Base-by-base conservation (phyloP, 2,888 invertebrate species). In the Hesperia comma region DNA sequence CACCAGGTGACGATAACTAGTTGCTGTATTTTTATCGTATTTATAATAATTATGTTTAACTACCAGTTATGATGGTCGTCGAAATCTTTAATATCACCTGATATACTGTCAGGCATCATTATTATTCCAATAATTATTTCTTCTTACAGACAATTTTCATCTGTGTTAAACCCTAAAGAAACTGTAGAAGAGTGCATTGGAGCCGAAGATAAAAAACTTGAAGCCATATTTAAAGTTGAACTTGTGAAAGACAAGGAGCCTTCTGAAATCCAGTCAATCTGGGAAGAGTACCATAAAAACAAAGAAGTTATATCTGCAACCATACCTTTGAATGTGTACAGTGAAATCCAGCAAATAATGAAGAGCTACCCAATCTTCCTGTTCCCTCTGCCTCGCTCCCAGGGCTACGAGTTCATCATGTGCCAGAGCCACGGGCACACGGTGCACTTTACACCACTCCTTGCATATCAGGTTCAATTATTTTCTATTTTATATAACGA, bases 331-430 rank as follows among this genome's bases (percentile, higher is more conserved):
- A 85, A 93, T 5, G 90, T 94, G 12, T 97, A 94, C 79, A 87
- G 94, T 0, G 90, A 84, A 63, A 90, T 97, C 69, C 91, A 93
- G 71, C 80, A 90, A 37, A 93, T 93, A 40, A 94, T 95, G 70
- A 90, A 92, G 70, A 80, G 93, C 66, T 94, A 94, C 83, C 95
- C 96, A 0, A 94, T 95, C 33, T 98, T 98, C 83, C 76, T 98
- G 67, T 94, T 98, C 71, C 96, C 98, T 0, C 81, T 98, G 71
- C 98, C 98, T 0, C 93, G 97, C 61, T 94, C 95, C 19, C 95
- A 96, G 76, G 98, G 98, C 12, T 98, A 97, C 79, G 98, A 98
- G 85, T 98, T 98, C 82, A 94, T 98, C 63, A 93, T 98, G 92
- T 92, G 95, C 61, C 97, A 98, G 82, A 96, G 95, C 82, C 88